phyloP scores from a whole-genome alignment of 2,797 vertebrate genomes.

The Coreius guichenoti region DNA sequence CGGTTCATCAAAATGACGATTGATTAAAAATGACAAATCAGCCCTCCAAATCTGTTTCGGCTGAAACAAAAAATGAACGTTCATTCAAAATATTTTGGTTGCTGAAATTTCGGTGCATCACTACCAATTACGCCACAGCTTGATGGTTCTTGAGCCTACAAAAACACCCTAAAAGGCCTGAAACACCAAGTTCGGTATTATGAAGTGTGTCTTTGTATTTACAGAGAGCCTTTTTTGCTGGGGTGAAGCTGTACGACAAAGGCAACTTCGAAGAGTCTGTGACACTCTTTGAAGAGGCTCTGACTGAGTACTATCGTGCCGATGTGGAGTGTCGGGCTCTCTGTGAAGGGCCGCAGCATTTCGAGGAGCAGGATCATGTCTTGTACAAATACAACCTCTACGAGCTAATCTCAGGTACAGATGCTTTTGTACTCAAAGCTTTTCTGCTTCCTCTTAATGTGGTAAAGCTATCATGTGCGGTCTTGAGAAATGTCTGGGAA shows the following conservation, averaged over 20 bases:
- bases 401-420: constrained; percentile 90
- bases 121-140: not conserved
- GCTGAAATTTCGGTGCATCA: not conserved
- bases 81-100: not conserved
- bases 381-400: constrained; percentile 87
- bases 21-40: not conserved
- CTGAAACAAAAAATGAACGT: not conserved
- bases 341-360: constrained; percentile 89
- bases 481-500: constrained; percentile 9
- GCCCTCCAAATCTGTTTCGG: not conserved
- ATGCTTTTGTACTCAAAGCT: not conserved
- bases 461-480: constrained; percentile 5
- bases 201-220: constrained; percentile 37
- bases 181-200: not conserved
- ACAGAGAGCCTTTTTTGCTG: constrained; percentile 86
- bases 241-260: constrained; percentile 84
- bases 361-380: constrained; percentile 87
- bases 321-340: constrained; percentile 89
- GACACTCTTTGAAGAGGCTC: constrained; percentile 84
- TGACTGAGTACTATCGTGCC: constrained; percentile 85
- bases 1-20: not conserved
- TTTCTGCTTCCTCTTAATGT: constrained; percentile 1
- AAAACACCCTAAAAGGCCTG: not conserved
- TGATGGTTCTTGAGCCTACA: not conserved
- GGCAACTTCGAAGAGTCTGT: constrained; percentile 82